These are phyloP conservation scores for Calliphora vicina DNA, from an alignment of 1,140 invertebrate genomes.

Conservation along the genomic window DNA sequence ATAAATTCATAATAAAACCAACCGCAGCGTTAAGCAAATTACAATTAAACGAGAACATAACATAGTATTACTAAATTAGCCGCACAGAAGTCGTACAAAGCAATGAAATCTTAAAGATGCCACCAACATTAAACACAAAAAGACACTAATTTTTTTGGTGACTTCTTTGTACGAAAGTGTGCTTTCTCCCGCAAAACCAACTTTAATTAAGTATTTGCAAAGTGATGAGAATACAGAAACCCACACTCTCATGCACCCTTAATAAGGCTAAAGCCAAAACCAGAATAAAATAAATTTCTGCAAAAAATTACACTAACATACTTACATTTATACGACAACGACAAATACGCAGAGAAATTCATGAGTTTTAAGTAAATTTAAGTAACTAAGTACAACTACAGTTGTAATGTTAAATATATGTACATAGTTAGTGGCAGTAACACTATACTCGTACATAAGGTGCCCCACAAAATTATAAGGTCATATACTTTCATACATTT, in stretches of 20 bases:
- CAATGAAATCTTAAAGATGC: neutral
- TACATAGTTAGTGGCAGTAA: neutral
- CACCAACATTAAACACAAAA: neutral
- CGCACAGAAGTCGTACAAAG: neutral
- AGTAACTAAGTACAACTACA: neutral
- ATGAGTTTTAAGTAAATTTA: conserved; percentile 7
- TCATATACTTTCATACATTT: too few relatives aligned
- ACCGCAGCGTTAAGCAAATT: conserved; percentile 35
- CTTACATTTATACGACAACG: neutral
- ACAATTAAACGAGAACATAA: conserved; percentile 5
- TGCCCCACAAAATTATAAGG: too few relatives aligned
- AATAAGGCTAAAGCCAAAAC: neutral
- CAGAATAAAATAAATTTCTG: neutral
- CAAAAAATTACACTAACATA: neutral
- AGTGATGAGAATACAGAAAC: neutral
- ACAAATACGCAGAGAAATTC: neutral
- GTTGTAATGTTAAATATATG: neutral
- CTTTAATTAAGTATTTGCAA: neutral
- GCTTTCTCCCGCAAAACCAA: neutral
- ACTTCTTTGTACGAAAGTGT: neutral
- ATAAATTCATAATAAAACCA: neutral
- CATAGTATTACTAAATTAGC: conserved; percentile 38
- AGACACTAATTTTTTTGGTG: neutral
- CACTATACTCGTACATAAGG: too few relatives aligned
- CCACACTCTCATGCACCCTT: neutral